These are phyloP conservation scores for Conus betulinus DNA, from an alignment of 1,140 invertebrate species.

Conservation along the genomic window DNA sequence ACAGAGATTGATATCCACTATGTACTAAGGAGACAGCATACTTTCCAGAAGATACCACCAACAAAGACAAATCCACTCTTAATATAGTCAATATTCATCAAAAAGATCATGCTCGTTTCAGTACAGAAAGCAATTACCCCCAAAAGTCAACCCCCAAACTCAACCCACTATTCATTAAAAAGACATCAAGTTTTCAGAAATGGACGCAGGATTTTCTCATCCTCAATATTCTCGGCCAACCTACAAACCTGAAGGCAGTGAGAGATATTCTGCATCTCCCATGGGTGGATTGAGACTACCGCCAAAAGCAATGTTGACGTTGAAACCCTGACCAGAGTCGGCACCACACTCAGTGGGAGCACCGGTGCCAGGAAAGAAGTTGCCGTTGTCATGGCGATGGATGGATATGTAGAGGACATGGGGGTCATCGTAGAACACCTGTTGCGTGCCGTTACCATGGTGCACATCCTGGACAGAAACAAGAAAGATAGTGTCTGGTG, in stretches of 20 bases:
- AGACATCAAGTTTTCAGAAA: no score
- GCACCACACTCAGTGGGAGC: constrained; percentile 92
- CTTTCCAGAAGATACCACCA: no score
- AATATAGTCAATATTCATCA: no score
- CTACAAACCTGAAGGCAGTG: constrained; percentile 86
- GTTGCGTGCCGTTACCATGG: constrained; percentile 99
- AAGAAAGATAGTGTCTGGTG: no score
- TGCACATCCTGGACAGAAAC: constrained; percentile 89
- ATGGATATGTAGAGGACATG: constrained; percentile 97
- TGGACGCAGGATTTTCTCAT: no score
- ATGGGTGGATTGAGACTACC: constrained; percentile 93
- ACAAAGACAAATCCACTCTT: no score
- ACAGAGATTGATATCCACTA: no score
- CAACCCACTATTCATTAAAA: no score
- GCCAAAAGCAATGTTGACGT: constrained; percentile 98
- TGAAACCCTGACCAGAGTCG: constrained; percentile 94
- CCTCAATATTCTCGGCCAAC: neutral
- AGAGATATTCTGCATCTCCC: constrained; percentile 98
- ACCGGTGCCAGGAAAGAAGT: constrained; percentile 99
- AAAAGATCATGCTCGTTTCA: no score
- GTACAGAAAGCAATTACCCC: no score
- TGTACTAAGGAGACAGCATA: no score
- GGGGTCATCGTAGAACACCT: constrained; percentile 98
- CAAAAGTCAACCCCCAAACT: no score
- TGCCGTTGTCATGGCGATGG: constrained; percentile 99